A percentile compares a stretch with the other conserved stretches of the same genome.
phyloP scores from a whole-genome alignment of 2,113 vertebrate genomes.

The Trichechus manatus region DNA sequence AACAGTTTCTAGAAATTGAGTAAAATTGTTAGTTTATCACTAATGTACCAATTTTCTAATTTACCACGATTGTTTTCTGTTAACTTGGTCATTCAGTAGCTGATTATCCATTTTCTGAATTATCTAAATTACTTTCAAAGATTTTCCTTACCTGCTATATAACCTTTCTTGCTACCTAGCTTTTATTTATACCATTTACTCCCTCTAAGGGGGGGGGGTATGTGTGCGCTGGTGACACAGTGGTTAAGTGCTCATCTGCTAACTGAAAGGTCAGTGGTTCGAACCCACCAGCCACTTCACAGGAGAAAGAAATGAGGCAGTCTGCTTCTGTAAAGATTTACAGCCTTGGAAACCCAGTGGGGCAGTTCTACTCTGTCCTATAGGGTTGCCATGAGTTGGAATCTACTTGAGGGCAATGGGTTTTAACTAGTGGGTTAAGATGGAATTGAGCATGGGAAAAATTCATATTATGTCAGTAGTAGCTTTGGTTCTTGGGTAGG shows the following conservation, averaged over 20 bases:
- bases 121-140: constrained; percentile 45
- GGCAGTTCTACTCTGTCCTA: neutral
- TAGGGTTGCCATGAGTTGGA: neutral
- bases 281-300: neutral
- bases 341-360: neutral
- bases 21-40: constrained; percentile 32
- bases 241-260: neutral
- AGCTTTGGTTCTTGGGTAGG: neutral
- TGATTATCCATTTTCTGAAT: constrained; percentile 21
- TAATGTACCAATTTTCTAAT: neutral
- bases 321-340: neutral
- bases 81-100: constrained; percentile 31
- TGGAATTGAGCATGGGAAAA: neutral
- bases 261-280: neutral
- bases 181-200: neutral
- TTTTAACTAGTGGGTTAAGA: neutral
- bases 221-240: neutral
- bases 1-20: constrained; percentile 44
- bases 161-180: neutral
- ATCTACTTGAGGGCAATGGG: too few species aligned
- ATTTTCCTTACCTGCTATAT: neutral
- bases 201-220: neutral
- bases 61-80: constrained; percentile 31
- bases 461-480: neutral
- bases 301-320: neutral